A percentile compares a stretch with the other conserved stretches of the same genome.
Evolutionary conservation across 2,113 vertebrate genomes (phyloP).

Genomic region (Corythornis madagascariensis): DNA sequence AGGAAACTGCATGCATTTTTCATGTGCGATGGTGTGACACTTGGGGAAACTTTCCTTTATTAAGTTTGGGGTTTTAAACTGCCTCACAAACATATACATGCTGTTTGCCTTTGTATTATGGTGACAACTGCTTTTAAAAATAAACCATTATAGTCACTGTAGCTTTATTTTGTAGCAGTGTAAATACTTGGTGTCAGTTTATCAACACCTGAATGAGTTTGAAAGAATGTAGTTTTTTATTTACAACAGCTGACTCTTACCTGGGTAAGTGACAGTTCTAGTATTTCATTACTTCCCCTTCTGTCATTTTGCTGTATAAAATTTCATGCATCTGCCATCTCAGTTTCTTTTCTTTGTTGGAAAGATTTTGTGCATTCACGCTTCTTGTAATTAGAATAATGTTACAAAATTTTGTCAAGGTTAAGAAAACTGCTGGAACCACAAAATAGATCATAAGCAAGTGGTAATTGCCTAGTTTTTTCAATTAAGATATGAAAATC

Average conservation of each 20-base stretch:
- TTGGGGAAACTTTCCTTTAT: not conserved
- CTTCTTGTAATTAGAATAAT: constrained; percentile 34
- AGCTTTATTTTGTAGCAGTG: not conserved
- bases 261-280: constrained; percentile 22
- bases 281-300: constrained; percentile 39
- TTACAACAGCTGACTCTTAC: constrained; percentile 22
- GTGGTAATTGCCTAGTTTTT: not conserved
- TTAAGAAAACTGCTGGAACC: constrained; percentile 13
- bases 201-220: not conserved
- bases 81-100: not conserved
- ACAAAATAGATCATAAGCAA: not conserved
- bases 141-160: not conserved
- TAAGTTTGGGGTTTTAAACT: not conserved
- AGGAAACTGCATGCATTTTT: constrained; percentile 15
- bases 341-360: constrained; percentile 37
- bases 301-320: constrained; percentile 41
- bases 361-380: not conserved
- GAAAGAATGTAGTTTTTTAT: constrained; percentile 17
- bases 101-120: not conserved
- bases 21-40: not conserved
- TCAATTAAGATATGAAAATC: not conserved
- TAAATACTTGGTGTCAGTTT: not conserved
- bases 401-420: constrained; percentile 3
- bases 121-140: not conserved
- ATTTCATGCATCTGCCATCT: constrained; percentile 47